Evolutionary conservation across 2,113 vertebrate species (phyloP).

Genomic region (Notarius quadriscutis): DNA sequence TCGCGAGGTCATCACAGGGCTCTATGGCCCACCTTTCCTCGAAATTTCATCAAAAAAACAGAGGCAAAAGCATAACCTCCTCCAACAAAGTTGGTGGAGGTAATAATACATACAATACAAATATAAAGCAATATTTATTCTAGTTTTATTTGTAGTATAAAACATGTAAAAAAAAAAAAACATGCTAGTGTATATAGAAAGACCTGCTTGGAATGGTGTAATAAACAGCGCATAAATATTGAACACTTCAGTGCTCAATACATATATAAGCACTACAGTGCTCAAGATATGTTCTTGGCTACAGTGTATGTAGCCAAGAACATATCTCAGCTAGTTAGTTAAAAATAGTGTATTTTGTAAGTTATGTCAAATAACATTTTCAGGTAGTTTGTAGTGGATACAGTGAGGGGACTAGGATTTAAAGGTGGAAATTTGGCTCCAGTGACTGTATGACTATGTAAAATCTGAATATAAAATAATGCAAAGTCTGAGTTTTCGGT

Average conservation of each 20-base stretch:
- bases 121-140: not conserved
- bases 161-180: not conserved
- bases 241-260: not conserved
- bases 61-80: too few species aligned
- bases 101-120: too few species aligned
- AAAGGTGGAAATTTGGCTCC: not conserved
- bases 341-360: not conserved
- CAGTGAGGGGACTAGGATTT: not conserved
- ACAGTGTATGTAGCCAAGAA: not conserved
- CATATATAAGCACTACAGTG: not conserved
- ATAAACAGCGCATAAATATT: not conserved
- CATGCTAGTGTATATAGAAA: not conserved
- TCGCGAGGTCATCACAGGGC: too few species aligned
- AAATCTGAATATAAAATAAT: not conserved
- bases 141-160: slow-evolving; percentile 1
- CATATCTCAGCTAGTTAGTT: not conserved
- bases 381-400: slow-evolving; percentile 9
- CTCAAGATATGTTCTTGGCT: not conserved
- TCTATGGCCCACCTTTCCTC: too few species aligned
- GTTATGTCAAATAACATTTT: not conserved
- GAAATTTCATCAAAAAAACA: too few species aligned
- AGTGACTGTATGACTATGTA: slow-evolving; percentile 10
- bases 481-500: not conserved
- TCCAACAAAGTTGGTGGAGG: too few species aligned
- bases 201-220: not conserved